phyloP scores from a whole-genome alignment of 2,113 vertebrate species.

The Brachypodius melanocephalos region DNA sequence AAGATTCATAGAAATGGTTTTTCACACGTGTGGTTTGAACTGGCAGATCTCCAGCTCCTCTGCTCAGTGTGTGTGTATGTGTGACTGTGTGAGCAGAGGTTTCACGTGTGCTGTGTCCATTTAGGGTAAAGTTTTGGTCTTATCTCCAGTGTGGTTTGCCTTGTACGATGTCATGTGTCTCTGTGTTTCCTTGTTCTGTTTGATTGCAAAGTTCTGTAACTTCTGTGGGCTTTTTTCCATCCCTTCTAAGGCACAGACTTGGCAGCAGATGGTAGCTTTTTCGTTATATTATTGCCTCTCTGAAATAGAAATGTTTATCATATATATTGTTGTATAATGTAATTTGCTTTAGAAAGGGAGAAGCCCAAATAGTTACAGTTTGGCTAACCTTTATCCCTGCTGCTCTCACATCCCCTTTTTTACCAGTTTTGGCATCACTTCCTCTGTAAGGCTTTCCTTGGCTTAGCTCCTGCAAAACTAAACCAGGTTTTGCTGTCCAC shows the following conservation, averaged over 20 bases:
- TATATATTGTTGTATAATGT: not conserved
- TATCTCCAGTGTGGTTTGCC: not conserved
- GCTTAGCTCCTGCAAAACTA: not conserved
- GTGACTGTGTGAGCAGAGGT: not conserved
- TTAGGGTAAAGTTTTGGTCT: conserved; percentile 33
- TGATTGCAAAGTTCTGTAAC: conserved; percentile 21
- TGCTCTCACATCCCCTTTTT: not conserved
- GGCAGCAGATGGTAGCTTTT: not conserved
- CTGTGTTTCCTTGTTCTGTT: conserved; percentile 8
- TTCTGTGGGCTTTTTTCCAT: conserved; percentile 50
- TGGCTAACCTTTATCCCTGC: not conserved
- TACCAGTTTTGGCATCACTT: not conserved
- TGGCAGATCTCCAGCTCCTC: not conserved
- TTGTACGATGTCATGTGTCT: not conserved
- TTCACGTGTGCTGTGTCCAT: not conserved
- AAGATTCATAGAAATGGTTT: not conserved
- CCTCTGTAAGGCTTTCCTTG: not conserved
- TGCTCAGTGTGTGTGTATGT: not conserved
- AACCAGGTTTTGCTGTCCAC: not conserved
- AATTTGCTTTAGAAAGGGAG: not conserved
- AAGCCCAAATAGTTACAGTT: not conserved
- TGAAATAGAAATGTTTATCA: not conserved
- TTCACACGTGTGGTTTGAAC: not conserved
- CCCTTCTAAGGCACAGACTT: conserved; percentile 41
- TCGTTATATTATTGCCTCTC: not conserved